These are phyloP conservation scores for Atta texana DNA, from an alignment of 1,140 invertebrate genomes.

Conservation along the genomic window DNA sequence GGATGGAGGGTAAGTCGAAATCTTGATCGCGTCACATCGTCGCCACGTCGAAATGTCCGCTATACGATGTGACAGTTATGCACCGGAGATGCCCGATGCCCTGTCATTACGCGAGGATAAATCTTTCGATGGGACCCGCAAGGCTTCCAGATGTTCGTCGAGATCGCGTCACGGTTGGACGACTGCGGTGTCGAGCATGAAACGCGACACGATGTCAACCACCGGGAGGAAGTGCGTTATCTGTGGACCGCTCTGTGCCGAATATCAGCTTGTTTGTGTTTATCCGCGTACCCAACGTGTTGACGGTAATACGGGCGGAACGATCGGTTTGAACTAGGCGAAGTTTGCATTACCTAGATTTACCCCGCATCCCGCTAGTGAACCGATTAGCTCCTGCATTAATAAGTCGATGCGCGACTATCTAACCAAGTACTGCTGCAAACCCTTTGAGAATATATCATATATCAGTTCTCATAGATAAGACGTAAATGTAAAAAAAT, in stretches of 20 bases:
- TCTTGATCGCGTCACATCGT: constrained; percentile 76
- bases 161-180: constrained; percentile 60
- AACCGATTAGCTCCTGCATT: constrained; percentile 39
- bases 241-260: constrained; percentile 25
- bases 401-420: constrained; percentile 30
- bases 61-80: constrained; percentile 76
- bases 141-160: constrained; percentile 67
- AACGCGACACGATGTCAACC: constrained; percentile 64
- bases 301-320: constrained; percentile 38
- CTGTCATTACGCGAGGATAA: constrained; percentile 75
- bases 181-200: constrained; percentile 52
- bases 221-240: constrained; percentile 52
- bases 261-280: constrained; percentile 55
- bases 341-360: constrained; percentile 52
- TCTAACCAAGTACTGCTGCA: neutral
- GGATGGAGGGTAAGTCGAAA: constrained; percentile 56
- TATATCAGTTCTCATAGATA: neutral
- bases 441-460: neutral
- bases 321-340: constrained; percentile 40
- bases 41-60: constrained; percentile 56
- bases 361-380: constrained; percentile 29
- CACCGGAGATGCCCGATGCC: constrained; percentile 71
- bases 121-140: constrained; percentile 62
- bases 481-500: neutral
- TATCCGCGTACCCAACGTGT: constrained; percentile 47